Base-by-base conservation (phyloP, 2,113 vertebrate species). In the Neotoma lepida region DNA sequence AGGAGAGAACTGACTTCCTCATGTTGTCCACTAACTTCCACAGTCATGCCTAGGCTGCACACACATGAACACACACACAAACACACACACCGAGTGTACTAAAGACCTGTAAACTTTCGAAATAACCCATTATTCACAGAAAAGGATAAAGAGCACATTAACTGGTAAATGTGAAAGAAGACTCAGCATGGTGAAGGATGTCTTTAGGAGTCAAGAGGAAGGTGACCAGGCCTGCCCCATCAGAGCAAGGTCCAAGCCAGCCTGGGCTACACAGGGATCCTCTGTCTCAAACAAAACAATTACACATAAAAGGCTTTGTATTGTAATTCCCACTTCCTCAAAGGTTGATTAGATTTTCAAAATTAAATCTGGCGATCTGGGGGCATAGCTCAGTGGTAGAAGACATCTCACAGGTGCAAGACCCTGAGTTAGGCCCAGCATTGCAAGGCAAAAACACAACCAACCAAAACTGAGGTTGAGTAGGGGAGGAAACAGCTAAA, bases 281-380 rank as follows among this genome's bases (percentile, higher is more conserved):
- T 58, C 35, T 26, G 20, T 81, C 51, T 80, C 35, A n/a, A 54
- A 56, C 49, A 49, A 51, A 78, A 78, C 33, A 54, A 18, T 80
- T 54, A 80, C 33, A 30, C 41, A 41, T 24, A 30, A 88, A 64
- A 18, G 35, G 39, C 14, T 49, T 54, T 80, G n/a, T 30, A 28
- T 35, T 26, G 10, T 93, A 94, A 28, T 76, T 90, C 54, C 44
- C 46, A 13, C 73, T 96, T 87, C 89, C 61, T 70, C 66, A 63
- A 0, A 84, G 54, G 81, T 63, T 44, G 49, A 26, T 9, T 61
- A 82, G 54, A 28, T 41, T 82, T 61, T 41, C 35, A 61, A 61
- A 58, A 15, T 26, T 39, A 58, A 58, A 54, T 22, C 15, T 26
- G 22, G 5, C 0, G 1, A 56, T 6, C 8, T 63, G 24, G 58